Evolutionary conservation across 2,888 invertebrate species (phyloP), one percentile per base, ranked within the genome.

Genomic region (Noctua fimbriata): DNA sequence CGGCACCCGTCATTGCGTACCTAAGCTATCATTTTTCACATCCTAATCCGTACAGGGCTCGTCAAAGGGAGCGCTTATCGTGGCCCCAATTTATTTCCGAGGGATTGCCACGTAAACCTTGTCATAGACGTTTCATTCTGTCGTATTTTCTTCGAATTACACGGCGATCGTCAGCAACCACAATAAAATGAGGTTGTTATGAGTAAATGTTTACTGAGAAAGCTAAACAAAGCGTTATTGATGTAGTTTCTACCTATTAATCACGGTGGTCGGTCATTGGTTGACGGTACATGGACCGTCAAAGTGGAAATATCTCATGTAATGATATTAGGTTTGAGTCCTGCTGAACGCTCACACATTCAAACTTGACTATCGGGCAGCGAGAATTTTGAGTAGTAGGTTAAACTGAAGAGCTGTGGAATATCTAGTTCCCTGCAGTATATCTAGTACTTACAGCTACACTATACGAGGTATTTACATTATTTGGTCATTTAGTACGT

Each of bases 1-100:
- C 89, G 89, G 89, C 92, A 90, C 86, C 92, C 91, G 88, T 91
- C 91, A 84, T 88, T 87, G 85, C 83, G 88, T 89, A 91, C 91
- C 92, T 94, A 94, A 95, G 96, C 96, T 93, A 95, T 96, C 95
- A 96, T 96, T 96, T 97, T 96, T 97, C 96, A 96, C 93, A 88
- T 88, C 94, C 93, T 96, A 96, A 97, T 96, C 96, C 96, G 93
- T 92, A 95, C 95, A 94, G 93, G 92, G 86, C 93, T 96, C 96
- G 96, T 96, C 96, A 96, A 96, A 96, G 96, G 94, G 95, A 95
- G 92, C 96, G 96, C 96, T 96, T 96, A 96, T 96, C 96, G 94
- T 91, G 91, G 89, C 93, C 94, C 93, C 95, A 96, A 97, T 97
- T 96, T 96, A 96, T 96, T 95, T 95, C 93, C 92, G 87, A 88